These are phyloP conservation scores for Dinothrombium tinctorium DNA, from an alignment of 1,140 invertebrate species.

Conservation along the genomic window DNA sequence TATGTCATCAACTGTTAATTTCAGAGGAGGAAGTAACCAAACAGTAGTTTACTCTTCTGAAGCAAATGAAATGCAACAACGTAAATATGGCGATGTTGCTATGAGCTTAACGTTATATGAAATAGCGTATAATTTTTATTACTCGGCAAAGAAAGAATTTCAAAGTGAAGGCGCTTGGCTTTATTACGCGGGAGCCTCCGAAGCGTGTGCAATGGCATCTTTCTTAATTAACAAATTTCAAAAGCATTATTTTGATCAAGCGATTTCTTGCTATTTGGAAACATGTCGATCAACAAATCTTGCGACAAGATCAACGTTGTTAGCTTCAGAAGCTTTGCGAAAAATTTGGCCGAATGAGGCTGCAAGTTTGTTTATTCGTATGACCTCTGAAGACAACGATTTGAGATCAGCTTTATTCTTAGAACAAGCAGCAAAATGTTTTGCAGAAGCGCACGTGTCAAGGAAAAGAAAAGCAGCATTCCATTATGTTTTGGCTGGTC, in stretches of 20 bases:
- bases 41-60: conserved; percentile 40
- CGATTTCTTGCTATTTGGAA: conserved; percentile 12
- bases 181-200: conserved; percentile 73
- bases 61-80: conserved; percentile 71
- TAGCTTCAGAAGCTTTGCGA: conserved; percentile 64
- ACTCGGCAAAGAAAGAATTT: conserved; percentile 86
- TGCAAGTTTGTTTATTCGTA: conserved; percentile 70
- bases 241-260: conserved; percentile 9
- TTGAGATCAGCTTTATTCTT: conserved; percentile 51
- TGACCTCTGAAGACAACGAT: conserved; percentile 85
- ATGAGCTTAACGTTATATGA: conserved; percentile 89
- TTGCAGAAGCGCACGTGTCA: conserved; percentile 39
- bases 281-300: conserved; percentile 50
- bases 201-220: conserved; percentile 12
- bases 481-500: conserved; percentile 80
- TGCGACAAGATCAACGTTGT: conserved; percentile 62
- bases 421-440: conserved; percentile 86
- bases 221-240: conserved; percentile 13
- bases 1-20: conserved; percentile 9
- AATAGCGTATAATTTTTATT: conserved; percentile 74
- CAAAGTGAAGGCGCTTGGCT: conserved; percentile 87
- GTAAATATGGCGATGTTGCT: conserved; percentile 75
- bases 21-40: not conserved
- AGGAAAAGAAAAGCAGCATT: conserved; percentile 89
- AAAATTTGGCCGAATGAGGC: conserved; percentile 51